Conservation (phyloP, 2,888 invertebrate species). For the Andrena bucephala region DNA sequence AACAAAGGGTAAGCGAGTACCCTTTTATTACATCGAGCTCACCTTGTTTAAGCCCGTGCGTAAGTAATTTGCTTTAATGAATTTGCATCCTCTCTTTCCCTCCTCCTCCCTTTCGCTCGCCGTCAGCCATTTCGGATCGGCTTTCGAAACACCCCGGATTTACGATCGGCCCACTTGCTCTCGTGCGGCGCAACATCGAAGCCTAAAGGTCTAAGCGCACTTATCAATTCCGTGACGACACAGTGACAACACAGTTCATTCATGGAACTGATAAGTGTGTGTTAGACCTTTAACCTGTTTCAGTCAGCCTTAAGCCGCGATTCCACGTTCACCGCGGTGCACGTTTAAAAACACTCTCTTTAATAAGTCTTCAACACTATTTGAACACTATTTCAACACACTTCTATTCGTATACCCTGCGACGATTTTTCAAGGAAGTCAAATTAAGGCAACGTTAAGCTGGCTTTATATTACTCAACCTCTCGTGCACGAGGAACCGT, state of each 20-base stretch:
- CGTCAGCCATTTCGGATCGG: slow-evolving; percentile 16
- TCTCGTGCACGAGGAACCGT: neutral
- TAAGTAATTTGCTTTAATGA: slow-evolving; percentile 73
- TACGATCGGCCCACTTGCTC: slow-evolving; percentile 35
- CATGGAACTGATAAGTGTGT: too few relatives aligned
- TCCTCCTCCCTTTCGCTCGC: slow-evolving; percentile 16
- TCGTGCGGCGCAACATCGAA: neutral
- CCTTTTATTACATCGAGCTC: slow-evolving; percentile 70
- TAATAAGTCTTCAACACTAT: too few relatives aligned
- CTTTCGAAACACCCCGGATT: slow-evolving; percentile 39
- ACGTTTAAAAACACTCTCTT: too few relatives aligned
- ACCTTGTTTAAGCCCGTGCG: slow-evolving; percentile 67
- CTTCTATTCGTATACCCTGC: too few relatives aligned
- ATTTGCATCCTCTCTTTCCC: slow-evolving; percentile 59
- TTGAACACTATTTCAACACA: too few relatives aligned
- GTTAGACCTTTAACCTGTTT: too few relatives aligned
- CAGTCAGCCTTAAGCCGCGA: neutral
- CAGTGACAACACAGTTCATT: too few relatives aligned
- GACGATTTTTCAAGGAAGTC: too few relatives aligned
- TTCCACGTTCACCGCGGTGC: neutral
- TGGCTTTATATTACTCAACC: slow-evolving; percentile 18
- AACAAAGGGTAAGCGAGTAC: slow-evolving; percentile 73
- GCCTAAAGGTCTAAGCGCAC: too few relatives aligned
- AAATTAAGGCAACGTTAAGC: slow-evolving; percentile 16
- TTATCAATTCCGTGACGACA: too few relatives aligned